Evolutionary conservation across 2,888 invertebrate species (phyloP), one percentile per base, ranked within the genome.

Genomic region (Hirtodrosophila duncani): DNA sequence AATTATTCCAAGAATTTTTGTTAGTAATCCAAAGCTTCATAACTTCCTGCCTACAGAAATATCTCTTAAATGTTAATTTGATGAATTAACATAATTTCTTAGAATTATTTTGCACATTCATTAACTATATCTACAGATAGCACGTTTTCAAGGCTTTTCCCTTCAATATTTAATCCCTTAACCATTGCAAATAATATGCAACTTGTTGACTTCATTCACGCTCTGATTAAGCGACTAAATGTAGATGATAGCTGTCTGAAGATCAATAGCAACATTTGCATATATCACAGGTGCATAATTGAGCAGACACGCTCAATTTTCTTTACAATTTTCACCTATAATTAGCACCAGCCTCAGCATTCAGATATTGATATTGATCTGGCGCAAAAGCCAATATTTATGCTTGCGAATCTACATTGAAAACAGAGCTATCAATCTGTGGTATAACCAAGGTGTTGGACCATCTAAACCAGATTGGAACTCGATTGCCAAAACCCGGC

Each of bases 321-420:
- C n/a, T n/a, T 74, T 69, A 64, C 67, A 80, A 77, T 81, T 77
- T 64, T 77, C 75, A 66, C 80, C 77, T 75, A 29, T 61, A 81
- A 77, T 81, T 82, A 77, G 61, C 77, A 67, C 57, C 57, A n/a
- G 55, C 36, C 29, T 52, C 23, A 29, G 46, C 58, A 46, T 33
- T 36, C 57, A 44, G 69, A 44, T 61, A 30, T 61, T 56, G 57
- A 61, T 70, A 70, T 63, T 45, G 55, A 80, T 72, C 61, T 58
- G 34, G 57, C 34, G 36, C 26, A 24, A 34, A 14, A 10, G 48
- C 52, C 55, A 62, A 62, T 65, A 72, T 72, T 72, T 77, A 72
- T 58, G 63, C 56, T 78, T 45, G 23, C 46, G 42, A 45, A n/a
- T n/a, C n/a, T n/a, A n/a, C n/a, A n/a, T n/a, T n/a, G n/a, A n/a